Evolutionary conservation across 2,113 vertebrate genomes (phyloP).

Genomic region (Hucho hucho): DNA sequence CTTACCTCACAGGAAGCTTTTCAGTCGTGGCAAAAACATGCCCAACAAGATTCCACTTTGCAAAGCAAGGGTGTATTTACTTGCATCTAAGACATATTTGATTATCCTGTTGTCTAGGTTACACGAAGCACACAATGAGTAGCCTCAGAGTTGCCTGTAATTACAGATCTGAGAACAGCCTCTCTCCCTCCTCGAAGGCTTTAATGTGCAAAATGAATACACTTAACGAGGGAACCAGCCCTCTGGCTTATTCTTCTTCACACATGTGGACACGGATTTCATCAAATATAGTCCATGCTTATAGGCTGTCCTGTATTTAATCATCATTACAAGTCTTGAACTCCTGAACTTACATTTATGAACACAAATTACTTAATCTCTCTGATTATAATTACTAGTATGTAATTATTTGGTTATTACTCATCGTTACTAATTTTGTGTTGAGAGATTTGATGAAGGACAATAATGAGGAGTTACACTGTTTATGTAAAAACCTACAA

Average conservation of each 20-base stretch:
- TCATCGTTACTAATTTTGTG: too few relatives aligned
- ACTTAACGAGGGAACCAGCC: conserved; percentile 35
- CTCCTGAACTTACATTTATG: conserved; percentile 1
- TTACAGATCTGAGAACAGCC: conserved; percentile 60
- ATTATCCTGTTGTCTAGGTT: conserved; percentile 68
- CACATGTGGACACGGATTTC: conserved; percentile 43
- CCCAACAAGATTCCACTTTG: conserved; percentile 62
- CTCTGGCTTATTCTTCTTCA: conserved; percentile 36
- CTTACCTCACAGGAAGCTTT: conserved; percentile 44
- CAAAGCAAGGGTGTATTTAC: conserved; percentile 68
- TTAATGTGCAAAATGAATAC: conserved; percentile 63
- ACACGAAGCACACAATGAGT: conserved; percentile 65
- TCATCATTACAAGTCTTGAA: conserved; percentile 41
- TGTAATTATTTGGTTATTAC: too few relatives aligned
- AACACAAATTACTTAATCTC: not conserved
- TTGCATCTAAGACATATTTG: conserved; percentile 59
- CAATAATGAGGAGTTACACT: not conserved
- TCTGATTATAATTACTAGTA: not conserved
- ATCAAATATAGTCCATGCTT: conserved; percentile 17
- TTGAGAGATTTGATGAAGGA: too few relatives aligned
- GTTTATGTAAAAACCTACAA: not conserved
- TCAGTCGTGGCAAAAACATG: conserved; percentile 51
- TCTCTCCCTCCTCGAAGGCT: conserved; percentile 61
- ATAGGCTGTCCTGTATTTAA: not conserved
- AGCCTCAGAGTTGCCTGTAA: conserved; percentile 65